A percentile compares a stretch with the other conserved stretches of the same genome.
Conservation (phyloP, 1,140 invertebrate species). For the Neoseiulus cucumeris region DNA sequence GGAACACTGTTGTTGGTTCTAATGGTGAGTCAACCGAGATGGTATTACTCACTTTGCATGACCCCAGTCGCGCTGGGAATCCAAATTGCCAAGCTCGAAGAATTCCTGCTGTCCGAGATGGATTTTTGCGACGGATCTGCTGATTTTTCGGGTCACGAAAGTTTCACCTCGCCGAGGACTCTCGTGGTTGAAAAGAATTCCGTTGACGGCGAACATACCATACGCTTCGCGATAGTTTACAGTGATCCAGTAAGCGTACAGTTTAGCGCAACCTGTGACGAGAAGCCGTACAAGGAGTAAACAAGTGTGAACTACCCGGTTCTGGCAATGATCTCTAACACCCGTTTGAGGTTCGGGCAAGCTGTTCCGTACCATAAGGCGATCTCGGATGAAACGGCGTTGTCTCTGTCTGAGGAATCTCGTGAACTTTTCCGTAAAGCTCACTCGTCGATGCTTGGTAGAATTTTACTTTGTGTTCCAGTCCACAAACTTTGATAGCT, state of each 20-base stretch:
- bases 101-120: conserved; percentile 59
- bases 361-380: conserved; percentile 65
- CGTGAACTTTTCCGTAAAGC: conserved; percentile 87
- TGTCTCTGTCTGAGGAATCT: conserved; percentile 89
- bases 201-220: conserved; percentile 92
- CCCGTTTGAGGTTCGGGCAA: not conserved
- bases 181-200: conserved; percentile 98
- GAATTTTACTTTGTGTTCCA: conserved; percentile 66
- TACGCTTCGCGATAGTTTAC: conserved; percentile 97
- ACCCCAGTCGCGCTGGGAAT: conserved; percentile 94
- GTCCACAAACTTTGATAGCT: conserved; percentile 74
- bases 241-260: conserved; percentile 97
- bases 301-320: not conserved
- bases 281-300: conserved; percentile 12
- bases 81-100: conserved; percentile 83
- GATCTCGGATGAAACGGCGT: conserved; percentile 97
- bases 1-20: no score
- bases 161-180: conserved; percentile 88
- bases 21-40: no score
- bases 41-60: conserved; percentile 62
- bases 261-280: conserved; percentile 71
- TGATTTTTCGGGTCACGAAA: conserved; percentile 97
- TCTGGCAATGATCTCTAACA: no score
- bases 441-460: conserved; percentile 98
- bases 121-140: conserved; percentile 90